Conservation (phyloP, 2,113 vertebrate species). For the Aix galericulata region DNA sequence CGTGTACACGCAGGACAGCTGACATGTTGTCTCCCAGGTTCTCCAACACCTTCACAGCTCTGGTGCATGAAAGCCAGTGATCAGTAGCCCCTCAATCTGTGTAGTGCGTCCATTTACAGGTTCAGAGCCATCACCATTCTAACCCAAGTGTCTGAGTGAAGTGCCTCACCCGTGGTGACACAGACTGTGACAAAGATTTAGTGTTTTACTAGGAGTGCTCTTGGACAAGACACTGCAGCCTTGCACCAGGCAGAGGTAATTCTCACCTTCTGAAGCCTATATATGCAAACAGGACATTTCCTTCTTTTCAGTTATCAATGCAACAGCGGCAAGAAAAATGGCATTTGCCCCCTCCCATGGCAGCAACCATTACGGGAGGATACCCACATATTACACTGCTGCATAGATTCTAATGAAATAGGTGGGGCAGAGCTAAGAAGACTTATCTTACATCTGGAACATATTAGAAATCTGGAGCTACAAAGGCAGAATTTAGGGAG, state of each 20-base stretch:
- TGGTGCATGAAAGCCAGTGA: not conserved
- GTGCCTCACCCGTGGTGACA: not conserved
- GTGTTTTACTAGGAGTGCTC: not conserved
- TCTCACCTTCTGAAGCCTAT: not conserved
- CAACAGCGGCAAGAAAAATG: not conserved
- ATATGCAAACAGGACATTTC: not conserved
- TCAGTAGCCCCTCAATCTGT: not conserved
- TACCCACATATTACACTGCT: not conserved
- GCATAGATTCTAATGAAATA: not conserved
- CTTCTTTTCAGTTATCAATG: not conserved
- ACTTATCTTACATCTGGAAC: not conserved
- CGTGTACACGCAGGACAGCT: not conserved
- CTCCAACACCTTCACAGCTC: not conserved
- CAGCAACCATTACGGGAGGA: not conserved
- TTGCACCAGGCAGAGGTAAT: not conserved
- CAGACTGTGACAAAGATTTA: not conserved
- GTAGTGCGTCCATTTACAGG: rapidly evolving
- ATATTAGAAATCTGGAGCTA: not conserved
- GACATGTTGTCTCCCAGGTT: not conserved
- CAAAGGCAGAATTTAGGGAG: not conserved
- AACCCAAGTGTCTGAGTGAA: not conserved
- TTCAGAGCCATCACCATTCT: not conserved
- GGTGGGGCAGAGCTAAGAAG: not conserved
- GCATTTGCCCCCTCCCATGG: not conserved
- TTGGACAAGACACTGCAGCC: not conserved